Evolutionary conservation across 2,888 invertebrate genomes (phyloP).

Genomic region (Pseudococcus longispinus): DNA sequence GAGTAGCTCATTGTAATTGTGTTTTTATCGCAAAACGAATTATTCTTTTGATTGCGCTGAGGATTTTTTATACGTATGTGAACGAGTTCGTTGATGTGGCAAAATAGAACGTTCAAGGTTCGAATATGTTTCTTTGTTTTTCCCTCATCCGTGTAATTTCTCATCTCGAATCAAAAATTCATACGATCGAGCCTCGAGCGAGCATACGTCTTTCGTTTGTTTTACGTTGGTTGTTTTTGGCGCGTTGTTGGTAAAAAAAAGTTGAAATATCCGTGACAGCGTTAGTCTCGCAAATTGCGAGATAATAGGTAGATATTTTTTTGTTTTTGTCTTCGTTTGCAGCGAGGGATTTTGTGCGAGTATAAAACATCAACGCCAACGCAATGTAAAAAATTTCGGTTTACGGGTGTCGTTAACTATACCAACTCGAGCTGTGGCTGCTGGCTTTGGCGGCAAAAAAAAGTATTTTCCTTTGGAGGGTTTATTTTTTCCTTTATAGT

Average conservation of each 20-base stretch:
- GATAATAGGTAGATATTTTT: constrained; percentile 6
- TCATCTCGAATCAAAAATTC: constrained; percentile 24
- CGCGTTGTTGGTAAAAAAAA: not conserved
- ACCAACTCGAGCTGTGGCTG: not conserved
- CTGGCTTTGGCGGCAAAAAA: not conserved
- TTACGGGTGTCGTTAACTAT: not conserved
- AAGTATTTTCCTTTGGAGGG: not conserved
- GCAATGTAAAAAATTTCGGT: not conserved
- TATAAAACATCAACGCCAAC: not conserved
- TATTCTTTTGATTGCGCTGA: not conserved
- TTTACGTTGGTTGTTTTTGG: not conserved
- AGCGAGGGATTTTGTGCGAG: not conserved
- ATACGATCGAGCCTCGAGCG: not conserved
- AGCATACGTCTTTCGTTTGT: not conserved
- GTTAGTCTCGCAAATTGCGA: not conserved
- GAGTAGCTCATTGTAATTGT: not conserved
- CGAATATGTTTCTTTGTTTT: not conserved
- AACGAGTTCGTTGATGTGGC: not conserved
- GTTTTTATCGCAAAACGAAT: too few species aligned
- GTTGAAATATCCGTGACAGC: constrained; percentile 8
- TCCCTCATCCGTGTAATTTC: not conserved
- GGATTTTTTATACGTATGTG: not conserved
- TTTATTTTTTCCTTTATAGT: not conserved
- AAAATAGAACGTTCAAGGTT: not conserved
- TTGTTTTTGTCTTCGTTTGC: not conserved